Base-by-base conservation (phyloP, 2,888 invertebrate genomes). In the Drosophila siamana region DNA sequence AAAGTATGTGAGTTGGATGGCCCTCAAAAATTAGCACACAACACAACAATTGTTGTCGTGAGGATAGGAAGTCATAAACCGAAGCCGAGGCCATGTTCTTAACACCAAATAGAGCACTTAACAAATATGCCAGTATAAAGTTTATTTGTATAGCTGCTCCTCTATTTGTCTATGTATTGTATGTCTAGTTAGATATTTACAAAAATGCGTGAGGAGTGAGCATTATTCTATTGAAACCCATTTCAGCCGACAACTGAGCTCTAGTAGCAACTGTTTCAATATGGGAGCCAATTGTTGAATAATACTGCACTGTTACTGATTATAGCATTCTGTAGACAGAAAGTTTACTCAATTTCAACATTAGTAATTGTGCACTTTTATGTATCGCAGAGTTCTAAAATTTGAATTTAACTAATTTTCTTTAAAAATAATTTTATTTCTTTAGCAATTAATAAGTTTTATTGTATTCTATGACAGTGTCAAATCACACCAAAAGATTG, bases 211-310 rank as follows among this genome's bases (percentile, higher is more conserved):
- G 26, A 19, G 47, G 26, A 11, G 16, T 40, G 33, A 71, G 44
- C 59, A 44, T 41, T n/a, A 28, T 28, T 43, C 46, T 55, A 55
- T 54, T 51, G 65, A 76, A 69, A 79, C 54, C 51, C 71, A 70
- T 68, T 74, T 74, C 50, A 69, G 66, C 66, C 61, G 69, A 75
- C 73, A 84, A n/a, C 47, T 65, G 63, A 30, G 54, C 43, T 38
- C 36, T 19, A 46, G 40, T 43, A 67, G 33, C 86, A 82, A 67
- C 74, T 83, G 82, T 71, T 44, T 76, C 69, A 78, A 86, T 55
- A 76, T 11, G 3, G 28, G 16, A 22, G 15, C 13, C 9, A 43
- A 38, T 5, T 40, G 40, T 50, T 57, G 24, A 6, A 41, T 44
- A 74, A 74, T 28, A 40, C 28, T 22, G 30, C 19, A 22, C 28